Conservation (phyloP, 2,888 invertebrate species). For the Byasa hedistus region DNA sequence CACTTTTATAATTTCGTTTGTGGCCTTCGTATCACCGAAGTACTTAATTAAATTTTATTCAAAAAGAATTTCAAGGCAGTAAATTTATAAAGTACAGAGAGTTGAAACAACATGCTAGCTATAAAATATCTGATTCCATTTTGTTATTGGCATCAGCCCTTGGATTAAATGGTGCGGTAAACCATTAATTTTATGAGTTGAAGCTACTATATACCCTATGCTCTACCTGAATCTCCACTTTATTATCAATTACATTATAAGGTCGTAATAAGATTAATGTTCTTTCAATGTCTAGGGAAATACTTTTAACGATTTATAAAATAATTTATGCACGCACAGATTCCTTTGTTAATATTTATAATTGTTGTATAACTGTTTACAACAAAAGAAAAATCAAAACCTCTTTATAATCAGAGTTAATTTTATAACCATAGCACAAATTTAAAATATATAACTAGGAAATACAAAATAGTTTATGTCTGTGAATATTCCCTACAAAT, state of each 20-base stretch:
- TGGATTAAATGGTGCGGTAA: conserved; percentile 18
- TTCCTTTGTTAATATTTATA: background rate
- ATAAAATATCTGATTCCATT: conserved; percentile 29
- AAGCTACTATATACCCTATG: conserved; percentile 10
- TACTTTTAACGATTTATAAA: background rate
- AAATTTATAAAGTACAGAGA: background rate
- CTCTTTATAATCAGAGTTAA: no score
- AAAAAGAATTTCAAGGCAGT: background rate
- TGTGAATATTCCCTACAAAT: no score
- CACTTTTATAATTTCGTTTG: no score
- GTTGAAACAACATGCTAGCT: background rate
- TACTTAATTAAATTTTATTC: background rate
- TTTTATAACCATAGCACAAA: no score
- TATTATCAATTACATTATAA: conserved; percentile 22
- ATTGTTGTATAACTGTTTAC: no score
- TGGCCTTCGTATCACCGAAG: no score
- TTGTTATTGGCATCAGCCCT: conserved; percentile 26
- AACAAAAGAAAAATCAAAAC: no score
- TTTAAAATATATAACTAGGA: no score
- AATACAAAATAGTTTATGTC: no score
- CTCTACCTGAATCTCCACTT: conserved; percentile 13
- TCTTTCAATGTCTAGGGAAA: background rate
- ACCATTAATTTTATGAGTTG: conserved; percentile 22
- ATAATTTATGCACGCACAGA: background rate
- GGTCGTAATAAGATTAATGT: conserved; percentile 1